Evolutionary conservation across 2,797 vertebrate species (phyloP).

Genomic region (Cryptoblepharus egeriae): DNA sequence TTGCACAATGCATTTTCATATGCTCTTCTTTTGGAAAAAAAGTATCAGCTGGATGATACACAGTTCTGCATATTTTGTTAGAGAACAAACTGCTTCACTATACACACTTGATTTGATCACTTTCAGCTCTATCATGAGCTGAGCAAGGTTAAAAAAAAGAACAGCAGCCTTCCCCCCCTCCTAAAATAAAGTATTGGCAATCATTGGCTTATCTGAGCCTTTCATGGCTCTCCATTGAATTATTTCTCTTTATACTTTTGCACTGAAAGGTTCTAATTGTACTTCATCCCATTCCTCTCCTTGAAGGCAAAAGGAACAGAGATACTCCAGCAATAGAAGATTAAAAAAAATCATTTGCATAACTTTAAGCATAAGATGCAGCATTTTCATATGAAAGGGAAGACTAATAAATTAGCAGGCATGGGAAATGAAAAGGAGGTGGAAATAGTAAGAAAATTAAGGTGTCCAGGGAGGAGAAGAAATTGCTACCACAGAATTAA

Average conservation of each 20-base stretch:
- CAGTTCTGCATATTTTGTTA: not conserved
- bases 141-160: not conserved
- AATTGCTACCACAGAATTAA: not conserved
- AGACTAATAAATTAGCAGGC: constrained; percentile 13
- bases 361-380: not conserved
- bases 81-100: not conserved
- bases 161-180: not conserved
- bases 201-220: not conserved
- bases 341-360: constrained; percentile 1
- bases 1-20: not conserved
- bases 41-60: not conserved
- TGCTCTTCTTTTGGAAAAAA: not conserved
- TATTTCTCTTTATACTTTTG: not conserved
- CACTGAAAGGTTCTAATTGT: not conserved
- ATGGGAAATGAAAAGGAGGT: not conserved
- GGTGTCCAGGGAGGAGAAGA: not conserved
- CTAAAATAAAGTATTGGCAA: not conserved
- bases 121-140: not conserved
- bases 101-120: not conserved
- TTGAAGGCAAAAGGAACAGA: not conserved
- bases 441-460: constrained; percentile 10
- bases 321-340: not conserved
- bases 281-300: not conserved
- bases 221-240: not conserved
- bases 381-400: constrained; percentile 6